phyloP scores from a whole-genome alignment of 2,888 invertebrate species.

The Orgyia antiqua region DNA sequence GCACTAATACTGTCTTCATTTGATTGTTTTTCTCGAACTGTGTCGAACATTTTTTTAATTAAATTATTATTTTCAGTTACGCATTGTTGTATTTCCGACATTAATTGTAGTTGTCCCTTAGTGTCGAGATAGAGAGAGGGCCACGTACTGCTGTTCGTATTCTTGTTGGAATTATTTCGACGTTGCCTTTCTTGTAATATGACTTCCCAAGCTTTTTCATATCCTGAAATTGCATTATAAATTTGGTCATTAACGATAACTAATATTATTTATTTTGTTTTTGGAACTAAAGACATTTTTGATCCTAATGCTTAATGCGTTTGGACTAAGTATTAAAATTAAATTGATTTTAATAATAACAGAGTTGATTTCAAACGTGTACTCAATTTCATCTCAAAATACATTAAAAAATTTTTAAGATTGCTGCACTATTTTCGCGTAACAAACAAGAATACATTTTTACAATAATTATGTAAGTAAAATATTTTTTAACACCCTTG shows the following conservation, averaged over 20 bases:
- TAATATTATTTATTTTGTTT: too few relatives aligned
- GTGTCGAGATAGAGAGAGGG: constrained; percentile 35
- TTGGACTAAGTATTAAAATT: too few relatives aligned
- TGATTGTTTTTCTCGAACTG: constrained; percentile 15
- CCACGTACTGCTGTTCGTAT: neutral
- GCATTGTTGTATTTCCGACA: constrained; percentile 63
- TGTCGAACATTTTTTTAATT: constrained; percentile 60
- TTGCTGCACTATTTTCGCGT: too few relatives aligned
- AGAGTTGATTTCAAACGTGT: too few relatives aligned
- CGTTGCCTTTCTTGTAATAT: constrained; percentile 80
- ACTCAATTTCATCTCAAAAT: too few relatives aligned
- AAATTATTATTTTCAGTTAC: constrained; percentile 68
- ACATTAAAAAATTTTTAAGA: too few relatives aligned
- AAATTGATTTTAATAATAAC: neutral
- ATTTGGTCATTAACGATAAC: too few relatives aligned
- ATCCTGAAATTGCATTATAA: constrained; percentile 75
- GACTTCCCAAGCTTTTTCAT: constrained; percentile 81
- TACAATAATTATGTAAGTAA: too few relatives aligned
- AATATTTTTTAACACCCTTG: too few relatives aligned
- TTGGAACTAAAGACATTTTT: too few relatives aligned
- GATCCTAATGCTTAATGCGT: too few relatives aligned
- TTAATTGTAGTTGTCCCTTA: constrained; percentile 53
- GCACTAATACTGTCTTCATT: constrained; percentile 53
- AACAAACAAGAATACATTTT: too few relatives aligned
- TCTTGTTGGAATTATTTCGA: constrained; percentile 50